These are phyloP conservation scores for Spea multiplicata DNA, from an alignment of 2,113 vertebrate genomes.

Conservation along the genomic window DNA sequence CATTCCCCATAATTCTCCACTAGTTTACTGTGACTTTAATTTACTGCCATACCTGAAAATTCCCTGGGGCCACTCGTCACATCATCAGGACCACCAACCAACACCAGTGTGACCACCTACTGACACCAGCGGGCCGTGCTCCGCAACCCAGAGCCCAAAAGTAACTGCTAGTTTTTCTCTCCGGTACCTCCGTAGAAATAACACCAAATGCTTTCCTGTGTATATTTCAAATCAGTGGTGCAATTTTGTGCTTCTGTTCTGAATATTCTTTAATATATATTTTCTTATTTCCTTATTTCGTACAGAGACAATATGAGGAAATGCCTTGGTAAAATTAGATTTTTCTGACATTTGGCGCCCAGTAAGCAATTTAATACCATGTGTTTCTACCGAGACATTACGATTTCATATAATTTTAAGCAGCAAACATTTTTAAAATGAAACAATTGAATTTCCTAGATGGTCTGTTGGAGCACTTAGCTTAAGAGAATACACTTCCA, in stretches of 20 bases:
- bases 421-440: conserved; percentile 93
- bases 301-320: conserved; percentile 89
- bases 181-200: no score
- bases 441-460: conserved; percentile 98
- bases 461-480: conserved; percentile 98
- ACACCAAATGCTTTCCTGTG: not conserved
- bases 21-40: no score
- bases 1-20: no score
- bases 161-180: no score
- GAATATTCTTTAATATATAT: conserved; percentile 77
- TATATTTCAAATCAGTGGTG: not conserved
- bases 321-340: conserved; percentile 97
- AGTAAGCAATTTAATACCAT: conserved; percentile 94
- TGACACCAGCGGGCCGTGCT: no score
- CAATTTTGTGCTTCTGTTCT: conserved; percentile 9
- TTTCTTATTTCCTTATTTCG: conserved; percentile 81
- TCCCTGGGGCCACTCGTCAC: no score
- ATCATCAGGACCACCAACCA: no score
- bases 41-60: no score
- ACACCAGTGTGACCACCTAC: no score
- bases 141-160: no score
- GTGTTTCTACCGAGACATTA: conserved; percentile 97
- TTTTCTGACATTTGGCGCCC: conserved; percentile 93
- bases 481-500: conserved; percentile 99
- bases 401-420: conserved; percentile 97